phyloP scores from a whole-genome alignment of 2,113 vertebrate species.

The Meles meles region DNA sequence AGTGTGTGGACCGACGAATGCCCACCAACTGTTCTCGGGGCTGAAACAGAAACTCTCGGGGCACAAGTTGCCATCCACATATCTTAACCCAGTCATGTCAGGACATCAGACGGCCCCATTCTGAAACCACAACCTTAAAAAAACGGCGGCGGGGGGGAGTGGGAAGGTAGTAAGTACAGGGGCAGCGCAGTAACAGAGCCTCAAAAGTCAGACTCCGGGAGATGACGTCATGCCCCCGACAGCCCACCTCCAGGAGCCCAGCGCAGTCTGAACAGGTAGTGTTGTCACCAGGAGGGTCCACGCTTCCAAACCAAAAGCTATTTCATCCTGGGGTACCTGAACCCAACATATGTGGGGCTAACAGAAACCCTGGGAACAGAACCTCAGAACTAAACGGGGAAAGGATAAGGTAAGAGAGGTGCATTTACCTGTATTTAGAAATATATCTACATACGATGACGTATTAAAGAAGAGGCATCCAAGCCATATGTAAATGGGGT shows the following conservation, averaged over 20 bases:
- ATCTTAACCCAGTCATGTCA: neutral
- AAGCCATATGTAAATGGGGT: neutral
- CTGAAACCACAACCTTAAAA: neutral
- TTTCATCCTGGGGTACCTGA: neutral
- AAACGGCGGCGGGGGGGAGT: neutral
- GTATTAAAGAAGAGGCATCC: neutral
- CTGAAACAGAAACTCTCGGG: neutral
- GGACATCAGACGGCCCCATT: neutral
- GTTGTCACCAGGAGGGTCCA: neutral
- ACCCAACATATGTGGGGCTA: neutral
- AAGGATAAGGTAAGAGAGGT: neutral
- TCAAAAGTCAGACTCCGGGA: neutral
- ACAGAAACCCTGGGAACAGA: neutral
- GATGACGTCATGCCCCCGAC: neutral
- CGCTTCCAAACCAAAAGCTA: neutral
- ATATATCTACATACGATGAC: neutral
- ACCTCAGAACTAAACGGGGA: neutral
- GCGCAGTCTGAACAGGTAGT: neutral
- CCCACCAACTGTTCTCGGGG: neutral
- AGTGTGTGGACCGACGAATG: neutral
- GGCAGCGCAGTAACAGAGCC: neutral
- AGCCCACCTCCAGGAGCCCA: neutral
- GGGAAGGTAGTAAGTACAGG: fast-evolving
- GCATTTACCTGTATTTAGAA: neutral
- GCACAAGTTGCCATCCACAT: neutral